Evolutionary conservation across 2,888 invertebrate species (phyloP).

Genomic region (Hedychridium roseum): DNA sequence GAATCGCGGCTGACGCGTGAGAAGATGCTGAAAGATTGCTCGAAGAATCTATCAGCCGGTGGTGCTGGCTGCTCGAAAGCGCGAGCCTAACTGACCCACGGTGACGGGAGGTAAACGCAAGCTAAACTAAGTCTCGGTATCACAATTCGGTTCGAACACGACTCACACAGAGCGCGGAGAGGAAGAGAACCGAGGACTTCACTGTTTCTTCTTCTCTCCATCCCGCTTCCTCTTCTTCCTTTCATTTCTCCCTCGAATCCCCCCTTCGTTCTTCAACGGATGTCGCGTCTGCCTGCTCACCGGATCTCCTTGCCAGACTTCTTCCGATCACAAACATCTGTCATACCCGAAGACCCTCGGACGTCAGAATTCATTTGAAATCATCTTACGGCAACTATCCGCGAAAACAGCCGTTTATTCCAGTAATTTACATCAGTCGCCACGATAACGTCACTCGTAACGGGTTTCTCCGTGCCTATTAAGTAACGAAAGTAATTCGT

Average conservation of each 20-base stretch:
- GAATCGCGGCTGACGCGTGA: neutral
- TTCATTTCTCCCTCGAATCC: too few relatives aligned
- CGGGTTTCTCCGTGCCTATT: too few relatives aligned
- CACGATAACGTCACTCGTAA: too few relatives aligned
- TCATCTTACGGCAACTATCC: too few relatives aligned
- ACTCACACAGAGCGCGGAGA: slow-evolving; percentile 14
- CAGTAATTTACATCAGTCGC: too few relatives aligned
- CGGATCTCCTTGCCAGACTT: slow-evolving; percentile 18
- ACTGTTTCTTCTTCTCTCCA: too few relatives aligned
- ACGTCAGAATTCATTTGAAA: neutral
- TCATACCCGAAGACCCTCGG: neutral
- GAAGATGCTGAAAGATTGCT: neutral
- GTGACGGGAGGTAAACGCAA: slow-evolving; percentile 52
- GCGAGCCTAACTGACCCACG: slow-evolving; percentile 58
- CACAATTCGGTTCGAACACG: slow-evolving; percentile 50
- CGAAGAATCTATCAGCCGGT: slow-evolving; percentile 22
- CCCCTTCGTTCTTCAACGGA: too few relatives aligned
- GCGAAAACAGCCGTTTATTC: too few relatives aligned
- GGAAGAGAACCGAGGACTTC: neutral
- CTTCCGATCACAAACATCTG: neutral
- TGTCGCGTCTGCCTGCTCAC: slow-evolving; percentile 13
- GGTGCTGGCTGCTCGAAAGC: slow-evolving; percentile 59
- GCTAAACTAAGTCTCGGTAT: slow-evolving; percentile 50
- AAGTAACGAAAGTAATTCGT: too few relatives aligned
- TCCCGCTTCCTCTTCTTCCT: too few relatives aligned